These are phyloP conservation scores for Bursaphelenchus mucronatus DNA, from an alignment of 1,140 invertebrate species.

Conservation along the genomic window DNA sequence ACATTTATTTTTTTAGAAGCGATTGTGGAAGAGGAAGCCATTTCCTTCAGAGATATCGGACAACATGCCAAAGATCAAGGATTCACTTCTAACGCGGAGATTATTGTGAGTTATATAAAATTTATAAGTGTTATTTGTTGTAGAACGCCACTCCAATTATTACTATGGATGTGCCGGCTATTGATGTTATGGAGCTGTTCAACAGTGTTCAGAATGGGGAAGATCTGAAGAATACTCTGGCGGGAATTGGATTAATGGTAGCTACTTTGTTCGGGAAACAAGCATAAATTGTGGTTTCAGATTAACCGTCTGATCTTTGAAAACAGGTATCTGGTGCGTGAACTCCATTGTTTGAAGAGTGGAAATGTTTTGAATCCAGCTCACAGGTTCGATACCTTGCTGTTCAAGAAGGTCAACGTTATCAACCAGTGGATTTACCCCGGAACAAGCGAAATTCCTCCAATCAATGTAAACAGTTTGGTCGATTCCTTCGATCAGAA, in stretches of 20 bases:
- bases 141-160: constrained; percentile 23
- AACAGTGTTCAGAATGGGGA: constrained; percentile 2
- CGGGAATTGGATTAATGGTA: constrained; percentile 27
- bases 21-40: constrained; percentile 19
- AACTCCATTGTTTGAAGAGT: constrained; percentile 24
- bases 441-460: constrained; percentile 25
- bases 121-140: background rate
- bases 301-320: constrained; percentile 32
- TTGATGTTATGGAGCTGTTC: constrained; percentile 23
- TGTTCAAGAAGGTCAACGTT: constrained; percentile 28
- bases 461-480: constrained; percentile 18
- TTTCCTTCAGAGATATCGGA: constrained; percentile 22
- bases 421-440: constrained; percentile 16
- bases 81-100: constrained; percentile 25
- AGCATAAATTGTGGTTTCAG: constrained; percentile 21
- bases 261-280: background rate
- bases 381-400: constrained; percentile 24
- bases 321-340: constrained; percentile 26
- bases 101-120: constrained; percentile 22
- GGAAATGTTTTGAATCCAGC: background rate
- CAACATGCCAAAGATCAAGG: constrained; percentile 5
- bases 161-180: constrained; percentile 23
- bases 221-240: constrained; percentile 20
- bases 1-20: constrained; percentile 25
- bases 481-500: constrained; percentile 28